Evolutionary conservation across 64 coral and sea anemone genomes (phyloP).

Genomic region (Actinia equina): DNA sequence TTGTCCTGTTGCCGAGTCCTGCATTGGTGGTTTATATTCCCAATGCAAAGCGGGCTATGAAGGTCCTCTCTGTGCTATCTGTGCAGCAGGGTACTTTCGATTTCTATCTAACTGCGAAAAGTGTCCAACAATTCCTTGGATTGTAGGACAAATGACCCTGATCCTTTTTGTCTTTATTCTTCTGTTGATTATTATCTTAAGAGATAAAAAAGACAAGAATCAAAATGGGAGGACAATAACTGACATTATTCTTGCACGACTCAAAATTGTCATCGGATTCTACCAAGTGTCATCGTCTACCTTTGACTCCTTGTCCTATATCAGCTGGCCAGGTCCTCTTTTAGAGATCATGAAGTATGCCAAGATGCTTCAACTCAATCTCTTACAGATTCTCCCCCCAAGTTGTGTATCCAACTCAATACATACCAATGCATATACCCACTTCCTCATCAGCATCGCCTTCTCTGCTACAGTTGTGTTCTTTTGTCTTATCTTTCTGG

Average conservation of each 20-base stretch:
- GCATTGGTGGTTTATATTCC: neutral
- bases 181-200: neutral
- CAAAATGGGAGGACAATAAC: neutral
- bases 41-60: neutral
- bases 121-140: slow-evolving; percentile 41
- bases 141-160: slow-evolving; percentile 15
- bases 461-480: neutral
- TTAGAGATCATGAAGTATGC: neutral
- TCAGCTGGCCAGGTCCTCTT: neutral
- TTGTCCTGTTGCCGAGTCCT: slow-evolving; percentile 25
- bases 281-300: neutral
- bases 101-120: slow-evolving; percentile 38
- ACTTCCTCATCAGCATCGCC: neutral
- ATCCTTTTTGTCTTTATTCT: neutral
- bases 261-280: neutral
- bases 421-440: neutral
- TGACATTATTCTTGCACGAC: slow-evolving; percentile 7
- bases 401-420: neutral
- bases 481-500: neutral
- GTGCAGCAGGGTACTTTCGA: slow-evolving; percentile 8
- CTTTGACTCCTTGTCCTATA: neutral
- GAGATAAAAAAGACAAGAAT: slow-evolving; percentile 1
- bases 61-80: neutral
- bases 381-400: neutral
- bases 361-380: neutral